phyloP scores from a whole-genome alignment of 2,797 vertebrate species.

The Schizopygopsis pylzovi region DNA sequence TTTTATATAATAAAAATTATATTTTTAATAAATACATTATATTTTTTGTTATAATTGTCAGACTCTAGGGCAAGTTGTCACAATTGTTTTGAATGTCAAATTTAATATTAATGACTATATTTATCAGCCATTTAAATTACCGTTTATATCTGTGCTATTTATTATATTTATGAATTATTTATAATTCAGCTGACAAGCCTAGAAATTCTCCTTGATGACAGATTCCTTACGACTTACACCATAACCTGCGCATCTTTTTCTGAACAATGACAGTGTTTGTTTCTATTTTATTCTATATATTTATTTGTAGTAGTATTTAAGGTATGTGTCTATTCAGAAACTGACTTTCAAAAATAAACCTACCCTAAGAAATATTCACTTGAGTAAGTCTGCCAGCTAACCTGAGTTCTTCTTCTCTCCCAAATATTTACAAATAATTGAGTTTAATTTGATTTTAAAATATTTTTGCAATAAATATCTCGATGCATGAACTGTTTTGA shows the following conservation, averaged over 20 bases:
- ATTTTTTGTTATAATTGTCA: not conserved
- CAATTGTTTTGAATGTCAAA: not conserved
- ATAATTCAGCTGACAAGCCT: not conserved
- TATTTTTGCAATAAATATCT: not conserved
- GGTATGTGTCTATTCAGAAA: not conserved
- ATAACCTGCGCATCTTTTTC: not conserved
- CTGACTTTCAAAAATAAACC: not conserved
- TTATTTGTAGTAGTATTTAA: not conserved
- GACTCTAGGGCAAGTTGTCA: not conserved
- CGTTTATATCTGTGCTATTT: not conserved
- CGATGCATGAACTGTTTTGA: not conserved
- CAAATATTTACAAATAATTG: not conserved
- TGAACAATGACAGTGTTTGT: not conserved
- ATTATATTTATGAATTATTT: not conserved
- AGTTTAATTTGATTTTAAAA: not conserved
- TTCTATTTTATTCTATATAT: not conserved
- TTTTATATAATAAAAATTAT: not conserved
- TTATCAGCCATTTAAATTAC: not conserved
- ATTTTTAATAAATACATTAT: too few relatives aligned
- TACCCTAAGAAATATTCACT: not conserved
- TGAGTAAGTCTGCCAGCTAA: not conserved
- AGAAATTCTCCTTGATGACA: not conserved
- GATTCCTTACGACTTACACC: not conserved
- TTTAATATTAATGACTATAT: not conserved
- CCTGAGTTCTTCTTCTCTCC: too few relatives aligned